Percentiles rank a stretch among this genome's conserved stretches.
Conservation (phyloP, 2,888 invertebrate species). For the Cacoxenus indagator region DNA sequence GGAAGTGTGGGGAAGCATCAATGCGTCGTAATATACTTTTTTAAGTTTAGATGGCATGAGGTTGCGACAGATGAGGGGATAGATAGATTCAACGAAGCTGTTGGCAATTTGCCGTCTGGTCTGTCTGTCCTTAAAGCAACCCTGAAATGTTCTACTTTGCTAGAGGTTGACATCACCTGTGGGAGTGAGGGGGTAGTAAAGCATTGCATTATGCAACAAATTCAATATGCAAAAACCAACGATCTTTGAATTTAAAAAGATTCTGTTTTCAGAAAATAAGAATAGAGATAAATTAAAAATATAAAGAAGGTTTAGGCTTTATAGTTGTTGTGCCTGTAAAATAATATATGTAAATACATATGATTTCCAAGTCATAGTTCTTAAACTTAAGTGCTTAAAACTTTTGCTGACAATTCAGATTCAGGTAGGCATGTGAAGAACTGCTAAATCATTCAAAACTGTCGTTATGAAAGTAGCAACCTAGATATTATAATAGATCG, state of each 20-base stretch:
- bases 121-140: no score
- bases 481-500: neutral
- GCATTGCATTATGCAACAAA: neutral
- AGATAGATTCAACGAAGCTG: neutral
- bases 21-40: slow-evolving; percentile 1
- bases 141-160: neutral
- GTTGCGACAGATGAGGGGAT: neutral
- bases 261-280: no score
- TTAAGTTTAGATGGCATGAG: slow-evolving; percentile 2
- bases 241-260: no score
- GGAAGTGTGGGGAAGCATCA: slow-evolving; percentile 54
- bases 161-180: neutral
- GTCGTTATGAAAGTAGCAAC: neutral
- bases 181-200: neutral
- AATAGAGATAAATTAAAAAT: no score
- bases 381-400: no score
- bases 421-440: no score
- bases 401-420: no score
- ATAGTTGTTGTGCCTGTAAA: no score
- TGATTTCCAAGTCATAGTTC: no score
- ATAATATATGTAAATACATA: no score
- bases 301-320: no score
- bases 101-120: neutral
- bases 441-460: neutral
- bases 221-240: no score